Conservation (phyloP, 1,140 invertebrate species). For the Tribolium madens region DNA sequence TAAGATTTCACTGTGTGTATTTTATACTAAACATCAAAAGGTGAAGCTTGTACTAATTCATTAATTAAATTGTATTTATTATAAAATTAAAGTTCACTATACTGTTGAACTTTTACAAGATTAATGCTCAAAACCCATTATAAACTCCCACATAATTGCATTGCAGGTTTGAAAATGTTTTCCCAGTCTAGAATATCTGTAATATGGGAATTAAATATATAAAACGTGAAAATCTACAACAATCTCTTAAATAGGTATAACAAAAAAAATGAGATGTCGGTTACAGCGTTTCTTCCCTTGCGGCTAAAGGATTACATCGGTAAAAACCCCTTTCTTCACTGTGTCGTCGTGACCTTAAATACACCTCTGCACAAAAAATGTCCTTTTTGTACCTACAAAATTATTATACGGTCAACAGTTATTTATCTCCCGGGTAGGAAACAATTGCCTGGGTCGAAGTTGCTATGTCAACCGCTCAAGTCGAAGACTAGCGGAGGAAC, state of each 20-base stretch:
- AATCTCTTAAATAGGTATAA: too few relatives aligned
- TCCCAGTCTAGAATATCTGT: too few relatives aligned
- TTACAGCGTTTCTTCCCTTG: background rate
- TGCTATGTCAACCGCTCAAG: slow-evolving; percentile 34
- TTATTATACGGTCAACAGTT: slow-evolving; percentile 13
- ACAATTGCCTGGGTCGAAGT: slow-evolving; percentile 21
- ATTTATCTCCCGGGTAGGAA: slow-evolving; percentile 14
- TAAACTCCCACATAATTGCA: background rate
- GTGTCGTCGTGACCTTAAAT: background rate
- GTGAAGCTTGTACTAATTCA: background rate
- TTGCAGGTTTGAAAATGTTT: background rate
- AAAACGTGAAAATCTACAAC: too few relatives aligned
- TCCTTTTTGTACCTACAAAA: background rate
- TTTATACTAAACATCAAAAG: too few relatives aligned
- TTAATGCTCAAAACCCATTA: background rate
- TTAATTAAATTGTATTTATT: background rate
- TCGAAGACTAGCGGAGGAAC: background rate
- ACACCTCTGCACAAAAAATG: background rate
- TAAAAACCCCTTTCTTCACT: background rate
- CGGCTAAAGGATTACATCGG: too few relatives aligned
- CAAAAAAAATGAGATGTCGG: background rate
- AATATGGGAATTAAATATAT: too few relatives aligned
- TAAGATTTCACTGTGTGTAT: too few relatives aligned
- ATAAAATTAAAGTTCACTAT: background rate
- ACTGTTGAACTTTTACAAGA: background rate